Evolutionary conservation across 1,140 invertebrate species (phyloP).

Genomic region (Phthorimaea operculella): DNA sequence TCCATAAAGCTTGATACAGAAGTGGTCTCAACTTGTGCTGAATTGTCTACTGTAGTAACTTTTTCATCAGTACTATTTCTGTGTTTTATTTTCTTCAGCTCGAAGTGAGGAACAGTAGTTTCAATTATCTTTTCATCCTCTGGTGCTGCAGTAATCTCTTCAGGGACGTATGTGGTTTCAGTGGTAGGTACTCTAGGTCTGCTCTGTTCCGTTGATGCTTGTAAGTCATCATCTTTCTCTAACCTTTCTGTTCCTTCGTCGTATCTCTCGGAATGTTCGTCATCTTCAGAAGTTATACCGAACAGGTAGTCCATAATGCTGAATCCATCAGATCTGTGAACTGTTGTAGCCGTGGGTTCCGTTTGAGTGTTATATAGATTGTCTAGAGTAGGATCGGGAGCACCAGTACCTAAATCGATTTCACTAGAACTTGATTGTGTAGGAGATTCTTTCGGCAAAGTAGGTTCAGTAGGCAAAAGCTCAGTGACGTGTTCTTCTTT

Average conservation of each 20-base stretch:
- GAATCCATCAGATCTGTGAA: slow-evolving; percentile 46
- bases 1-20: slow-evolving; percentile 63
- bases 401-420: slow-evolving; percentile 56
- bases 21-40: slow-evolving; percentile 31
- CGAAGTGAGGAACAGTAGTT: slow-evolving; percentile 2
- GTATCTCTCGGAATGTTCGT: slow-evolving; percentile 14
- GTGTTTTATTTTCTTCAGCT: slow-evolving; percentile 20
- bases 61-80: slow-evolving; percentile 17
- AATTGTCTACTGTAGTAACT: slow-evolving; percentile 10
- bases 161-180: slow-evolving; percentile 48
- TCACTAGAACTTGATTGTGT: slow-evolving; percentile 41
- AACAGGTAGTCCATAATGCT: slow-evolving; percentile 61
- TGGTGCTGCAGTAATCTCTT: slow-evolving; percentile 44
- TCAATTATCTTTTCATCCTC: slow-evolving; percentile 18
- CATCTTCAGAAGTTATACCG: slow-evolving; percentile 34
- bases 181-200: slow-evolving; percentile 41
- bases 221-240: slow-evolving; percentile 9
- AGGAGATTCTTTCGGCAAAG: slow-evolving; percentile 21
- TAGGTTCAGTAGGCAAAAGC: slow-evolving; percentile 12
- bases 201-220: slow-evolving; percentile 23
- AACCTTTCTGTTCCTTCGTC: slow-evolving; percentile 11
- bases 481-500: slow-evolving; percentile 20
- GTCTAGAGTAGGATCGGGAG: slow-evolving; percentile 48
- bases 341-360: slow-evolving; percentile 25
- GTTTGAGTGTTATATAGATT: slow-evolving; percentile 35